Base-by-base conservation (phyloP, 2,888 invertebrate genomes). In the Drosophila pseudotalamancana region DNA sequence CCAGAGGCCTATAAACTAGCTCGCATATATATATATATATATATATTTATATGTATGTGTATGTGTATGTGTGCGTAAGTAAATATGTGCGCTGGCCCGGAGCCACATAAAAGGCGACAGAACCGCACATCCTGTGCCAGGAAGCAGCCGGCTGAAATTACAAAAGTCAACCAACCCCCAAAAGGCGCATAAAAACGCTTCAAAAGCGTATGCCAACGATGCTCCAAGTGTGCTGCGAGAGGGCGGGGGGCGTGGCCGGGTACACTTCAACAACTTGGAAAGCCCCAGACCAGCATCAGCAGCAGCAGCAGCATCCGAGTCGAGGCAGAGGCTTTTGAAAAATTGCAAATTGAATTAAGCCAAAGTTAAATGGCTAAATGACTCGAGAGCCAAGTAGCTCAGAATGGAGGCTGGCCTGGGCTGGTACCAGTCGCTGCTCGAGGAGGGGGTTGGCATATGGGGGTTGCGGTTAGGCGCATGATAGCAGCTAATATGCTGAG, bases 331-430 rank as follows among this genome's bases (percentile, higher is more conserved):
- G 87, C 81, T 89, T 80, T 89, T 89, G 88, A 91, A 91, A 91
- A 91, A 90, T 90, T 90, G 90, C 90, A 91, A 91, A 91, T 91
- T 91, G 91, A 91, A 91, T 91, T 90, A 90, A 89, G 88, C 89
- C 77, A 87, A 88, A 89, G 89, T 89, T 90, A 87, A 87, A 89
- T 87, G 81, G 86, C 88, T 89, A 89, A 90, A 89, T 87, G 86
- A 77, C 88, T 88, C 68, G 68, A 75, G 68, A 75, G 82, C 85
- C 87, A 87, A 82, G 81, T 85, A 75, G 85, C 72, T 45, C 51
- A 37, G 49, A 34, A 14, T 49, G 49, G 31, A 25, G 46, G 27
- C 66, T 37, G 23, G 50, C 14, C 31, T 39, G 60, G 60, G 27
- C 11, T 18, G 27, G 23, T 23, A 68, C 72, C 72, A 82, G 83